Base-by-base conservation (phyloP, 2,888 invertebrate species). In the Ichneumon xanthorius region DNA sequence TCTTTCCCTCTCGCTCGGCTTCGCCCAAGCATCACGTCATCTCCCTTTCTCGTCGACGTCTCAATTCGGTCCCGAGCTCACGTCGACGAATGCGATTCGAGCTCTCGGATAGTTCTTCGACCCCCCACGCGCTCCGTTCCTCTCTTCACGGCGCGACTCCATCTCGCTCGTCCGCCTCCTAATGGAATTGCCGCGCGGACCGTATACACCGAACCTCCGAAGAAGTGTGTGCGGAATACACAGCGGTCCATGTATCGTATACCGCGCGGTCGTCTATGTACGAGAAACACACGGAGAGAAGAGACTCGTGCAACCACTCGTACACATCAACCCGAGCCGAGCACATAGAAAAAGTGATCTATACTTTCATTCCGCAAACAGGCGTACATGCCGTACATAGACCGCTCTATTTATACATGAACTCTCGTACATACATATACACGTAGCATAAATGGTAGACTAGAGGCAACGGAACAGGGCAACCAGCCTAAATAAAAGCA, bases 121-220 rank as follows among this genome's bases (percentile, higher is more conserved):
- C 40, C 65, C 73, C 53, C 68, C 61, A 37, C 55, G 53, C 71
- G 45, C 33, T 33, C 53, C 26, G 48, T 72, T 77, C 55, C 72
- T 80, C 80, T 76, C 73, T 72, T 48, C 67, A 22, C 72, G 50
- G 58, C 75, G 37, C 61, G 30, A 33, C 37, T 40, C 53, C 68
- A 63, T 82, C 77, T 73, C 67, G 55, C 61, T 78, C 87, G 88
- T 89, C 89, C 90, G 88, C 88, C 90, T 90, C 87, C 90, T 93
- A 93, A 93, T 92, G 91, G 92, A 92, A 92, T 93, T 92, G 91
- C 89, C 85, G 72, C 82, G 86, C 86, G n/a, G 63, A 83, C 83
- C 77, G 72, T 80, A 77, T 78, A 40, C 11, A 86, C 76, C 83
- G 37, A 73, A 80, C 65, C 73, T 80, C 73, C 58, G 65, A n/a